These are phyloP conservation scores for Drosophila ustulata DNA, from an alignment of 2,888 invertebrate genomes.

Conservation along the genomic window DNA sequence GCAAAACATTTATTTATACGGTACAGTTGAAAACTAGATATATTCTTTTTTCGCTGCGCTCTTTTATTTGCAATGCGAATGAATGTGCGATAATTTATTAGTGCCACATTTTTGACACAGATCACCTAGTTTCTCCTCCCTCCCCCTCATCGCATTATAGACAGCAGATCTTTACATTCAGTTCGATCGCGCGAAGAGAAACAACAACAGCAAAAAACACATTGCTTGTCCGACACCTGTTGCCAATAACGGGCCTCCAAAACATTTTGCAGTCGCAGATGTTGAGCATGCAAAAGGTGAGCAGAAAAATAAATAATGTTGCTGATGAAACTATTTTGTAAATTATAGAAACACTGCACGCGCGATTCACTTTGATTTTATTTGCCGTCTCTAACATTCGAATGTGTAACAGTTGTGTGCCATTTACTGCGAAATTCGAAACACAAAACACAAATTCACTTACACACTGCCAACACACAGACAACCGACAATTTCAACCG, in stretches of 20 bases:
- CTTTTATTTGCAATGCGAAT: slow-evolving; percentile 53
- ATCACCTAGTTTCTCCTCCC: neutral
- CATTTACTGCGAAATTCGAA: slow-evolving; percentile 7
- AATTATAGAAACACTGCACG: slow-evolving; percentile 61
- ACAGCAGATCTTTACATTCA: slow-evolving; percentile 34
- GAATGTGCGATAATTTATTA: slow-evolving; percentile 69
- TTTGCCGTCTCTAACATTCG: slow-evolving; percentile 40
- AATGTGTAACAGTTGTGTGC: slow-evolving; percentile 37
- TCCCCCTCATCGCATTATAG: slow-evolving; percentile 26
- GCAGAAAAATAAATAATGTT: slow-evolving; percentile 14
- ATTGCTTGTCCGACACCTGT: slow-evolving; percentile 59
- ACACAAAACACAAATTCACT: slow-evolving; percentile 31
- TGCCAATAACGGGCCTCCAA: slow-evolving; percentile 52
- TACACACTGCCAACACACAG: slow-evolving; percentile 26
- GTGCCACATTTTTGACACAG: slow-evolving; percentile 62
- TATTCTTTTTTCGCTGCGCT: slow-evolving; percentile 51
- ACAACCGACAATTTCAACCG: slow-evolving; percentile 60
- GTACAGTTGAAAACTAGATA: slow-evolving; percentile 66
- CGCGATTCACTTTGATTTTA: slow-evolving; percentile 48
- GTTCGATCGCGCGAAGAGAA: slow-evolving; percentile 32
- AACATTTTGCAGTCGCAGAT: slow-evolving; percentile 43
- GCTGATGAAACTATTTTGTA: slow-evolving; percentile 35
- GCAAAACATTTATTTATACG: slow-evolving; percentile 36
- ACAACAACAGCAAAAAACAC: slow-evolving; percentile 18
- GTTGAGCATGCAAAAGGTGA: slow-evolving; percentile 58